Evolutionary conservation across 2,797 vertebrate species (phyloP).

Genomic region (Leontocebus nigricollis): DNA sequence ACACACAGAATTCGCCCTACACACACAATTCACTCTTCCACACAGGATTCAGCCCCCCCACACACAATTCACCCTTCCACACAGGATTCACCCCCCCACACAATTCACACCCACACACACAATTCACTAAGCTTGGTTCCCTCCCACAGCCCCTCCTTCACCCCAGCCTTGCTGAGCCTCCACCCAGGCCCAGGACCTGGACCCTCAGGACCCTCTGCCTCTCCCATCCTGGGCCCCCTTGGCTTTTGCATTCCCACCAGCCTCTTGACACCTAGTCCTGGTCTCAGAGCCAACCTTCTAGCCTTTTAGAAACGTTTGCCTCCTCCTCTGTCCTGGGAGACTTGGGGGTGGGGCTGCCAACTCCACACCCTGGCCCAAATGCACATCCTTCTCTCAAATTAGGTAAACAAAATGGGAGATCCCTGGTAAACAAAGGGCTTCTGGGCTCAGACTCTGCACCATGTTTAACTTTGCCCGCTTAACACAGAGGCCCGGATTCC

Average conservation of each 20-base stretch:
- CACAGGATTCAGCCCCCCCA: no score
- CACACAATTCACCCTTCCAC: no score
- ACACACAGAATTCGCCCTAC: accelerated
- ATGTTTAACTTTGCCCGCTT: not conserved
- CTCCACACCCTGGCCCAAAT: not conserved
- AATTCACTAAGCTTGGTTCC: not conserved
- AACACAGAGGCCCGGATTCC: not conserved
- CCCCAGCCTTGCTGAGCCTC: not conserved
- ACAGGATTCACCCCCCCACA: no score
- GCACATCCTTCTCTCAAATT: constrained; percentile 3
- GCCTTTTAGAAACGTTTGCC: not conserved
- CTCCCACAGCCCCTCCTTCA: not conserved
- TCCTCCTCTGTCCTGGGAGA: not conserved
- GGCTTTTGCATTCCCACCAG: not conserved
- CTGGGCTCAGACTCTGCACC: not conserved
- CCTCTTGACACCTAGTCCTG: not conserved
- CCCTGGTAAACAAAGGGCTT: not conserved
- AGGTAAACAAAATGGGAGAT: constrained; percentile 18
- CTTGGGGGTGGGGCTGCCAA: not conserved
- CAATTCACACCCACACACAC: no score
- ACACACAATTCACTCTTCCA: no score
- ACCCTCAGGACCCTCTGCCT: not conserved
- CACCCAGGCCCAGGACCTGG: not conserved
- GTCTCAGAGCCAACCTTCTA: not conserved
- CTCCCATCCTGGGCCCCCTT: not conserved